Conservation (phyloP, 2,888 invertebrate genomes). For the Lithophane semibrunnea region DNA sequence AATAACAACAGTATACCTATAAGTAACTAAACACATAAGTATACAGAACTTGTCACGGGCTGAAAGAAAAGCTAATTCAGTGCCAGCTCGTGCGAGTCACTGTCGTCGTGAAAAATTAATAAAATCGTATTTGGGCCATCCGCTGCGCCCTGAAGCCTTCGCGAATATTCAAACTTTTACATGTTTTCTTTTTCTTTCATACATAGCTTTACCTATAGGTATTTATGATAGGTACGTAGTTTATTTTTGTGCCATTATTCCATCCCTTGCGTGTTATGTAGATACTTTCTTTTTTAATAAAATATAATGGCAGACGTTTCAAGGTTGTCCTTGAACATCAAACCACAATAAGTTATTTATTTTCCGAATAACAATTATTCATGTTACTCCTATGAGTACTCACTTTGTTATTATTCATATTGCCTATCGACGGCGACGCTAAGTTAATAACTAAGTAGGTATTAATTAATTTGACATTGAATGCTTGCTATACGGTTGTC, state of each 20-base stretch:
- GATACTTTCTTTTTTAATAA: slow-evolving; percentile 13
- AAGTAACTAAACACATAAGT: slow-evolving; percentile 35
- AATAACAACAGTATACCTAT: slow-evolving; percentile 29
- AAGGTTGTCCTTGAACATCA: slow-evolving; percentile 40
- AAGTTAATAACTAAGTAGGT: slow-evolving; percentile 47
- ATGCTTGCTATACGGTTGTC: slow-evolving; percentile 50
- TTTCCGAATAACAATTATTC: slow-evolving; percentile 34
- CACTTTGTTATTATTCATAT: slow-evolving; percentile 12
- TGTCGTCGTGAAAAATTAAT: slow-evolving; percentile 89
- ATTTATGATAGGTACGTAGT: slow-evolving; percentile 23
- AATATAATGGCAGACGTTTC: slow-evolving; percentile 17
- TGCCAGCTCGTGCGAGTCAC: slow-evolving; percentile 87
- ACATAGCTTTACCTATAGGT: slow-evolving; percentile 16
- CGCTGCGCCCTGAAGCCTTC: slow-evolving; percentile 74
- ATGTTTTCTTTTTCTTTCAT: slow-evolving; percentile 47
- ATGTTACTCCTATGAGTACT: background rate
- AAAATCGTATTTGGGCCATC: slow-evolving; percentile 87
- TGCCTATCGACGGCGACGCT: slow-evolving; percentile 5
- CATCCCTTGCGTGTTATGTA: slow-evolving; percentile 30
- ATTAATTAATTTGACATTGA: slow-evolving; percentile 71
- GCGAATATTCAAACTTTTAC: slow-evolving; percentile 73
- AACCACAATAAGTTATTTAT: slow-evolving; percentile 33
- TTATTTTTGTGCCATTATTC: slow-evolving; percentile 22
- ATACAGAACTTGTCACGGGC: slow-evolving; percentile 66
- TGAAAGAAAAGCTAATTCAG: slow-evolving; percentile 86